Conservation (phyloP, 1,140 invertebrate species). For the Papilio polytes region DNA sequence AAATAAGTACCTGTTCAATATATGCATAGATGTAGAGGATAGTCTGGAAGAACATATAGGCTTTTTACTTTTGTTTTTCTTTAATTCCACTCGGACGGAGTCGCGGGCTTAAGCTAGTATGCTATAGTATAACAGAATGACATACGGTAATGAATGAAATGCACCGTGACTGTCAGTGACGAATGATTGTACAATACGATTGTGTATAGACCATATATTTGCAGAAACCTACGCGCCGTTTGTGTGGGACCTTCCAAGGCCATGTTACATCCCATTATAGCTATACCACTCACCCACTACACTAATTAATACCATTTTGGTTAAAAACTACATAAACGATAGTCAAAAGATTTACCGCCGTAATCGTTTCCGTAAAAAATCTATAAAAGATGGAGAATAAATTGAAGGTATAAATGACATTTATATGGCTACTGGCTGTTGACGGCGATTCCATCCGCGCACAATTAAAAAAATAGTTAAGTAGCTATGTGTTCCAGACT, state of each 20-base stretch:
- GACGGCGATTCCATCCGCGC: too few relatives aligned
- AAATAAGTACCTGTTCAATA: too few relatives aligned
- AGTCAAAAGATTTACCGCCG: constrained; percentile 29
- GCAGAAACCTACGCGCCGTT: constrained; percentile 56
- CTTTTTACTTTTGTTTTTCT: too few relatives aligned
- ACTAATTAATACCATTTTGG: constrained; percentile 60
- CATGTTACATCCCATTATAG: constrained; percentile 57
- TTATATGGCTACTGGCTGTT: not conserved
- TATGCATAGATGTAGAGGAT: too few relatives aligned
- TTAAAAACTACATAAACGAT: constrained; percentile 40
- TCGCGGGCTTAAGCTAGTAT: not conserved
- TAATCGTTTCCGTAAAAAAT: constrained; percentile 8
- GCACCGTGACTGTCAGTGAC: constrained; percentile 23
- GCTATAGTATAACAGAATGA: not conserved
- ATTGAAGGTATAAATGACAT: not conserved
- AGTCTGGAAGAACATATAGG: too few relatives aligned
- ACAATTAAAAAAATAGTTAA: too few relatives aligned
- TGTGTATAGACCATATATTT: constrained; percentile 42
- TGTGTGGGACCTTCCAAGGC: constrained; percentile 65
- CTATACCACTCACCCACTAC: constrained; percentile 60
- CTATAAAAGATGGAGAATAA: not conserved
- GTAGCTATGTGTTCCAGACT: too few relatives aligned
- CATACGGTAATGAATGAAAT: constrained; percentile 21
- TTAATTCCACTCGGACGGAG: too few relatives aligned
- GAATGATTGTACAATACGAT: constrained; percentile 32